phyloP scores from a whole-genome alignment of 2,888 invertebrate species.

The Eupelmus urozonus region DNA sequence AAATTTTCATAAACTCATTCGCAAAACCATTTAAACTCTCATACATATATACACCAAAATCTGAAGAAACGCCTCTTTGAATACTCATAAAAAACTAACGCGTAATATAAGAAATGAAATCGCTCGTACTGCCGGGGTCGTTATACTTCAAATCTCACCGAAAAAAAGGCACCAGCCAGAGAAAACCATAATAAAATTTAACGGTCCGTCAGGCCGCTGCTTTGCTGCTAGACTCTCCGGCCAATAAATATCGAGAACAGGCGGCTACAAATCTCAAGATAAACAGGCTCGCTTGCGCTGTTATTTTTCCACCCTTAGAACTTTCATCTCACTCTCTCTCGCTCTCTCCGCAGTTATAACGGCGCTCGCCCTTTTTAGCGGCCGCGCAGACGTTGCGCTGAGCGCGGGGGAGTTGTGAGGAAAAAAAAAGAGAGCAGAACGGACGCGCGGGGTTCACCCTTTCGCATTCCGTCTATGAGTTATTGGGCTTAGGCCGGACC shows the following conservation, averaged over 20 bases:
- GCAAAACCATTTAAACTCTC: too few species aligned
- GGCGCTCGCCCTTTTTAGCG: constrained; percentile 54
- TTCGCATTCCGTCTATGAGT: constrained; percentile 72
- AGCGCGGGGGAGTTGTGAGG: constrained; percentile 42
- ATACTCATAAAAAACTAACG: constrained; percentile 51
- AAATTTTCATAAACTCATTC: too few species aligned
- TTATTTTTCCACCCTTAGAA: constrained; percentile 69
- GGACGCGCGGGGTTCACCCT: constrained; percentile 65
- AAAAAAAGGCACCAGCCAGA: constrained; percentile 58
- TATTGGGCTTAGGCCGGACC: constrained; percentile 67
- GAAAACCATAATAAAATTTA: constrained; percentile 72
- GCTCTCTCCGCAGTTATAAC: constrained; percentile 59
- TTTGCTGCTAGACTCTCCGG: constrained; percentile 41
- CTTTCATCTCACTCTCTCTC: constrained; percentile 62
- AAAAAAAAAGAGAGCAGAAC: neutral
- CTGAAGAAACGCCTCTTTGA: constrained; percentile 54
- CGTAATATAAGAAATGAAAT: constrained; percentile 58
- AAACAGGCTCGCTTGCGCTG: constrained; percentile 69
- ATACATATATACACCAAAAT: too few species aligned
- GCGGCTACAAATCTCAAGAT: constrained; percentile 74
- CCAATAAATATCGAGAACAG: constrained; percentile 73
- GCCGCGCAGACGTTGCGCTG: constrained; percentile 29
- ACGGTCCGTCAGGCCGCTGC: constrained; percentile 68
- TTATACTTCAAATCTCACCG: constrained; percentile 19
- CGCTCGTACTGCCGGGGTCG: constrained; percentile 50